phyloP scores from a whole-genome alignment of 2,888 invertebrate species.

The Sesamia inferens region DNA sequence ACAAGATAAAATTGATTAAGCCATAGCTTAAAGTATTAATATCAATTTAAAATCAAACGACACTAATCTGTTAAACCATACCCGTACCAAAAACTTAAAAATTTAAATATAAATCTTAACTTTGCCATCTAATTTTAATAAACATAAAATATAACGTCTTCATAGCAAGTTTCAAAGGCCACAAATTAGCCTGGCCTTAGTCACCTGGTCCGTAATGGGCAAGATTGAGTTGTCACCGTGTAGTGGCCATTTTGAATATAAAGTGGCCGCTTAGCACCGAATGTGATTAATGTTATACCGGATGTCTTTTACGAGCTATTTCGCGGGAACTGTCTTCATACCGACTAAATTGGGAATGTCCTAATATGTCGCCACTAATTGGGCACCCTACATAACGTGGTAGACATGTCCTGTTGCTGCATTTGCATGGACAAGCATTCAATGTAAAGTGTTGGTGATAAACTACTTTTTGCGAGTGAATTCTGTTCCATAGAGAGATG shows the following conservation, averaged over 20 bases:
- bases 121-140: conserved; percentile 58
- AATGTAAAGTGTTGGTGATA: conserved; percentile 48
- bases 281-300: conserved; percentile 79
- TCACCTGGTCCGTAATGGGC: conserved; percentile 67
- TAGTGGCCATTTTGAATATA: conserved; percentile 79
- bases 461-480: conserved; percentile 51
- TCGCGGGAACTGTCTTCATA: conserved; percentile 72
- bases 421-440: conserved; percentile 57
- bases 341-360: conserved; percentile 70
- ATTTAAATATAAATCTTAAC: conserved; percentile 48
- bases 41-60: conserved; percentile 14
- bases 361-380: conserved; percentile 71
- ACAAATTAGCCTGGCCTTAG: conserved; percentile 70
- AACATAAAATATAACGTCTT: conserved; percentile 61
- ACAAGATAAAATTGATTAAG: conserved; percentile 24
- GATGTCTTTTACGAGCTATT: conserved; percentile 80
- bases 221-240: conserved; percentile 86
- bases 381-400: conserved; percentile 68
- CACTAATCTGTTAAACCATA: conserved; percentile 36
- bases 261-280: conserved; percentile 81
- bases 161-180: conserved; percentile 56
- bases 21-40: conserved; percentile 19
- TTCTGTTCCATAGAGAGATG: conserved; percentile 34
- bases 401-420: conserved; percentile 35
- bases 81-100: conserved; percentile 30